Evolutionary conservation across 2,888 invertebrate genomes (phyloP), one percentile per base, ranked within the genome.

Genomic region (Falcaria lacertinaria): DNA sequence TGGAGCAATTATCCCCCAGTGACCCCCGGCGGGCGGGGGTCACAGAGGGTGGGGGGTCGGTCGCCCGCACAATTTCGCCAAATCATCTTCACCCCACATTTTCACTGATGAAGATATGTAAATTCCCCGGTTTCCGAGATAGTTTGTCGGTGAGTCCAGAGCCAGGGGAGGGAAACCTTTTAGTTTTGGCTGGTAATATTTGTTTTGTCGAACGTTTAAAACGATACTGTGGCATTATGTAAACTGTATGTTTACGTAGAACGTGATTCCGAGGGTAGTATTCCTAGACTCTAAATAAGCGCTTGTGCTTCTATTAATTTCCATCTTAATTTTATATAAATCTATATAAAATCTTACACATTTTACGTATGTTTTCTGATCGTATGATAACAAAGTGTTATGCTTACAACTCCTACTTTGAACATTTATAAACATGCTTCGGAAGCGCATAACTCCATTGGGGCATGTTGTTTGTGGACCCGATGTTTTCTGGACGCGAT

Each of bases 51-150:
- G 39, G 50, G 52, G 52, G 57, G 35, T 33, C 58, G 50, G 48
- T 44, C 35, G 43, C 68, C 74, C 72, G 69, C 67, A 68, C 78
- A 70, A 71, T 76, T 77, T 66, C 71, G 73, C 70, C 74, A 72
- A 80, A 82, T 84, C 83, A 86, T 87, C 87, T 85, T 86, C 76
- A 80, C 86, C 85, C 78, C 73, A 65, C 75, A 70, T 74, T 78
- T 76, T 69, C 72, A 58, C 72, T 76, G 82, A 83, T 81, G 77
- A 86, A 84, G 87, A 86, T 86, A 86, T 83, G 86, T 69, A 80
- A 86, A 87, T 83, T 64, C 60, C 66, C 59, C 55, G 54, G 64
- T 61, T 57, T 60, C 53, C 55, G 62, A 67, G 74, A 74, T 75
- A 77, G 72, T 74, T 69, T 63, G 62, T 63, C 61, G 67, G 54